Conservation (phyloP, 2,888 invertebrate species). For the Exocentrus adspersus region DNA sequence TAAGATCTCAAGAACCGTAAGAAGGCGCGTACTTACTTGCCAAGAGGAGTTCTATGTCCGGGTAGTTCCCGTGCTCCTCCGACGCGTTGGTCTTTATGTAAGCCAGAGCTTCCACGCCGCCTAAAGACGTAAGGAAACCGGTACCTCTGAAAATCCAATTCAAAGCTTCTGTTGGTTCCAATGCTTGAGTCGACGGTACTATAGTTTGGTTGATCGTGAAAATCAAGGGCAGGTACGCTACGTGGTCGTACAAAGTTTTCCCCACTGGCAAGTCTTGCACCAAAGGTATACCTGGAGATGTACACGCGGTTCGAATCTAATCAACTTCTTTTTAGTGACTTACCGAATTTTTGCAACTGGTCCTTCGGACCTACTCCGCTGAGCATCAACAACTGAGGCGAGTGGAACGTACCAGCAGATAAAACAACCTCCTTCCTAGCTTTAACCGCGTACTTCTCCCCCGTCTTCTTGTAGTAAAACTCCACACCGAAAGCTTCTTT, state of each 20-base stretch:
- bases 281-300: constrained; percentile 65
- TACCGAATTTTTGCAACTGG: constrained; percentile 67
- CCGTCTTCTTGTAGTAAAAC: constrained; percentile 24
- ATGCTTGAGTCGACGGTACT: constrained; percentile 51
- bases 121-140: constrained; percentile 67
- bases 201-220: constrained; percentile 67
- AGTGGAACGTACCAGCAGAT: constrained; percentile 79
- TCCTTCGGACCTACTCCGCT: constrained; percentile 73
- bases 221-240: constrained; percentile 69
- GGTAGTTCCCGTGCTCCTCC: constrained; percentile 65
- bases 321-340: neutral
- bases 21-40: constrained; percentile 50
- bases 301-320: neutral
- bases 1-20: too few relatives aligned
- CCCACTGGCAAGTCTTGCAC: constrained; percentile 74
- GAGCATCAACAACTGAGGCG: constrained; percentile 79
- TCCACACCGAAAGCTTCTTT: constrained; percentile 64
- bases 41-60: constrained; percentile 74
- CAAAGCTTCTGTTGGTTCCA: constrained; percentile 30
- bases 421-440: constrained; percentile 69
- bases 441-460: constrained; percentile 55
- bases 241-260: constrained; percentile 74
- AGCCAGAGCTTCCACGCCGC: constrained; percentile 67
- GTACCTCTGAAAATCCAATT: constrained; percentile 40
- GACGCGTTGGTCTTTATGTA: constrained; percentile 69